Evolutionary conservation across 2,797 vertebrate genomes (phyloP), one percentile per base, ranked within the genome.

Genomic region (Ataeniobius toweri): DNA sequence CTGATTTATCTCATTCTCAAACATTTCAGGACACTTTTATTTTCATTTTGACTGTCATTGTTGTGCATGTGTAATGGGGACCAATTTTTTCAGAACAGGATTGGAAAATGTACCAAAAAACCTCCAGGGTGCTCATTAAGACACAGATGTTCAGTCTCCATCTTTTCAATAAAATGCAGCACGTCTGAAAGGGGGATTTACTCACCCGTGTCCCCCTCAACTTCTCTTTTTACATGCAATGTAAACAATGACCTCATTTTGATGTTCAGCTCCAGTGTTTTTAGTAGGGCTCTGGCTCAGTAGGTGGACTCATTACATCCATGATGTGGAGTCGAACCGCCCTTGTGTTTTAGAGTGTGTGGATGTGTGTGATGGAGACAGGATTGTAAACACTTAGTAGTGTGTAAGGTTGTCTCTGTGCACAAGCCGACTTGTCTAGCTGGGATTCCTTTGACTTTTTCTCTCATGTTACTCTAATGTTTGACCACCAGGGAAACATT

Each of bases 371-470:
- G n/a, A 18, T 56, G n/a, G 59, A 50, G 31, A 59, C 48, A 63
- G 39, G 31, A 36, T 61, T 79, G 44, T 68, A 67, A 67, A 69
- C 9, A 6, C 31, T 48, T 67, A 65, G 4, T 31, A 44, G 71
- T 68, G 50, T 65, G 6, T 44, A 20, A 39, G 55, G 50, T 46
- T 80, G 73, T 79, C 71, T 83, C 44, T 69, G 76, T 81, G 76
- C 73, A 56, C 73, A 39, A 24, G 55, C 14, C 48, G 50, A 22
- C 63, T 55, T 73, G 85, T 79, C 70, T 81, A n/a, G 77, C 70
- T 69, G 58, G 28, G 53, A 77, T 59, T 76, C 81, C 88, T 82
- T 85, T 84, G 87, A 73, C 83, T 22, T 59, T 51, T 77, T 82
- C 76, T 71, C 73, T 77, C 51, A 14, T 71, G 58, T 53, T 75